A percentile compares a stretch with the other conserved stretches of the same genome.
Conservation (phyloP, 2,113 vertebrate genomes). For the Chlamydotis undulata region DNA sequence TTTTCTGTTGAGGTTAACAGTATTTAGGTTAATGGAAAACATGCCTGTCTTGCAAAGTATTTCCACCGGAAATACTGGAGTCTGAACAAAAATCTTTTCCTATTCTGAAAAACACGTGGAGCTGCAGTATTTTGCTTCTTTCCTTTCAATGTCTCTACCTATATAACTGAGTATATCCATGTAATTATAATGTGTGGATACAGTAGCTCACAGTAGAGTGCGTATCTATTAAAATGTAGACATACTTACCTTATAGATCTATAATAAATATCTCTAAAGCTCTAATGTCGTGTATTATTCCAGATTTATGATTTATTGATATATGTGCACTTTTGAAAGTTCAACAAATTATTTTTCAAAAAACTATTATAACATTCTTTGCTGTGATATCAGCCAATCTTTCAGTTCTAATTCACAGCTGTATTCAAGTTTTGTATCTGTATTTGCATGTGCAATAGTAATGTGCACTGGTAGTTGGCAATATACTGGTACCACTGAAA, state of each 20-base stretch:
- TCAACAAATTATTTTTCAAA: neutral
- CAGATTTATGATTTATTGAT: neutral
- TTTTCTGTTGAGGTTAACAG: constrained; percentile 58
- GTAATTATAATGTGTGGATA: neutral
- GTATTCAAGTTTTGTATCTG: neutral
- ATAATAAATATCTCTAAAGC: neutral
- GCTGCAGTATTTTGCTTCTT: neutral
- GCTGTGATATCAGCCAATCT: neutral
- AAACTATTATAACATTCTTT: neutral
- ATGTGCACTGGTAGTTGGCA: neutral
- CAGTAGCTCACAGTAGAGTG: neutral
- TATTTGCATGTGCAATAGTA: neutral
- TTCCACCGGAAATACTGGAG: constrained; percentile 68
- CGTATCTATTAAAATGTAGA: neutral
- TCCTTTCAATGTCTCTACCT: neutral
- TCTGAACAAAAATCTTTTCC: constrained; percentile 61
- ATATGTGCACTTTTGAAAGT: neutral
- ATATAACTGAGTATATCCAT: neutral
- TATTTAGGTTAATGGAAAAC: constrained; percentile 73
- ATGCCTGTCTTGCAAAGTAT: constrained; percentile 57
- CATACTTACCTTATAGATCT: neutral
- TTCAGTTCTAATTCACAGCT: neutral
- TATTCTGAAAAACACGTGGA: constrained; percentile 41
- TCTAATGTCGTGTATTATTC: neutral
- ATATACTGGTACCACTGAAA: neutral